Evolutionary conservation across 2,113 vertebrate genomes (phyloP).

Genomic region (Nyctibius bracteatus): DNA sequence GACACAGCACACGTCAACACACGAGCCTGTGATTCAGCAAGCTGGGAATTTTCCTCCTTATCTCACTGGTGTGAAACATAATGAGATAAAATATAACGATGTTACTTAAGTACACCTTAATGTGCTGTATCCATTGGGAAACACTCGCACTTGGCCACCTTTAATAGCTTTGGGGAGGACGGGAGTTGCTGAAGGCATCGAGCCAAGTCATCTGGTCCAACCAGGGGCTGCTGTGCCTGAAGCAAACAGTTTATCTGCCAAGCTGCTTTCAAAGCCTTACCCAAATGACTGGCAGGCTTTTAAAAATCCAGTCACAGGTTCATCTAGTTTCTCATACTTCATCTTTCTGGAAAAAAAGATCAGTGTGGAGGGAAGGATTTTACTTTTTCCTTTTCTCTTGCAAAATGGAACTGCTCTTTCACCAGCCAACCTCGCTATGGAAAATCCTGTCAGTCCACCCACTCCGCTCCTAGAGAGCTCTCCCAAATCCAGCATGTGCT

Average conservation of each 20-base stretch:
- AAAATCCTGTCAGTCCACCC: background rate
- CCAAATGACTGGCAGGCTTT: background rate
- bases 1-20: background rate
- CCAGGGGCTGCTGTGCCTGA: background rate
- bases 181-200: background rate
- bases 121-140: background rate
- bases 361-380: background rate
- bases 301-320: background rate
- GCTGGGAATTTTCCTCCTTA: background rate
- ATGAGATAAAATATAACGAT: background rate
- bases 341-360: background rate
- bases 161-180: background rate
- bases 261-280: background rate
- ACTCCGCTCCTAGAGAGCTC: background rate
- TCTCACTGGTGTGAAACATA: background rate
- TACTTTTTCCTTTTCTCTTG: background rate
- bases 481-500: background rate
- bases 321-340: background rate
- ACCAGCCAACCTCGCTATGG: accelerated
- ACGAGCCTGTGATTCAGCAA: background rate
- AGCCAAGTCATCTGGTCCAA: background rate
- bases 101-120: background rate
- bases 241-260: background rate
- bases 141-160: background rate
- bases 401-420: background rate